Conservation (phyloP, 2,888 invertebrate genomes). For the Drepanosiphum platanoidis region DNA sequence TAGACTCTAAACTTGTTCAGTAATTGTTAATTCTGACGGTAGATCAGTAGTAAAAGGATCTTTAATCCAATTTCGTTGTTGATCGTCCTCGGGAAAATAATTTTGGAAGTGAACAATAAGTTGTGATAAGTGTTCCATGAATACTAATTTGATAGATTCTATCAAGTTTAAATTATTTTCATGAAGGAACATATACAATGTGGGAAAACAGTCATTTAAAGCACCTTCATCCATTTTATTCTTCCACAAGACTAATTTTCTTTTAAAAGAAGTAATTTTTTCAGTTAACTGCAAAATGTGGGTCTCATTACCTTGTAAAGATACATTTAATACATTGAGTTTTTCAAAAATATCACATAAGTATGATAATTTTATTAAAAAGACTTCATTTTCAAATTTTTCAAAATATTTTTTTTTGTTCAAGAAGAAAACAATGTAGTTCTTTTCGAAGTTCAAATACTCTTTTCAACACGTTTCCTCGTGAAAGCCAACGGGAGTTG, state of each 20-base stretch:
- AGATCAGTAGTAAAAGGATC: background rate
- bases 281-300: background rate
- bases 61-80: conserved; percentile 3
- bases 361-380: conserved; percentile 12
- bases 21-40: no score
- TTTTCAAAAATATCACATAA: conserved; percentile 35
- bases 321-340: conserved; percentile 12
- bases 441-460: no score
- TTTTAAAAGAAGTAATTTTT: background rate
- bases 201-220: background rate
- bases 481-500: background rate
- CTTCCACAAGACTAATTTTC: background rate
- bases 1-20: no score
- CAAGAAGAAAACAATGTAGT: no score
- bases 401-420: background rate
- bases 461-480: background rate
- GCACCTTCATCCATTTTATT: background rate
- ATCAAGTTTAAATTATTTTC: background rate
- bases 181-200: background rate
- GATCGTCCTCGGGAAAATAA: background rate
- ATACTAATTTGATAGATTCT: background rate
- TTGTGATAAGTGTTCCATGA: background rate
- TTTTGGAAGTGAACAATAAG: background rate
- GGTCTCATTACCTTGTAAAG: no score
- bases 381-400: background rate